Percentiles rank a stretch among this genome's conserved stretches.
Evolutionary conservation across 2,113 vertebrate species (phyloP).

Genomic region (Promerops cafer): DNA sequence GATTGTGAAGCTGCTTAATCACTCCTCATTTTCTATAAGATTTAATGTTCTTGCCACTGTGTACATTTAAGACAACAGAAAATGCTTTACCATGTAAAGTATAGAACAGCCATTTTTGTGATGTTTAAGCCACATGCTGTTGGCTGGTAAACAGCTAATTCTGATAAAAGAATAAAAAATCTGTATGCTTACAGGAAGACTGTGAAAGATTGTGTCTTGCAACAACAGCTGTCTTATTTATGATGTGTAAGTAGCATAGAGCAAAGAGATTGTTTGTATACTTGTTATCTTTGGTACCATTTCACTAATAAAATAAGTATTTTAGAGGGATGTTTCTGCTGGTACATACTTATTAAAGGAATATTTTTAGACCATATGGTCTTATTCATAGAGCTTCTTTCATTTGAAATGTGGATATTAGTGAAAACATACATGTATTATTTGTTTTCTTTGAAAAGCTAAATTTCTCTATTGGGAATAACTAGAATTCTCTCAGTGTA

Average conservation of each 20-base stretch:
- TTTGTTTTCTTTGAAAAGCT: background rate
- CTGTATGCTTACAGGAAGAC: constrained; percentile 54
- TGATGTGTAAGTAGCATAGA: constrained; percentile 76
- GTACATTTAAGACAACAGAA: constrained; percentile 68
- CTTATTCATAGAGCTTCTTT: background rate
- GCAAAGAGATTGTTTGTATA: constrained; percentile 67
- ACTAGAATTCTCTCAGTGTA: background rate
- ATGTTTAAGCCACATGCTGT: constrained; percentile 66
- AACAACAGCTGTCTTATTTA: constrained; percentile 75
- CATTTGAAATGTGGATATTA: background rate
- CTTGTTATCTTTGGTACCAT: constrained; percentile 77
- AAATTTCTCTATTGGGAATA: background rate
- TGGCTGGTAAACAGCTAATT: constrained; percentile 69
- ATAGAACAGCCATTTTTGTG: constrained; percentile 69
- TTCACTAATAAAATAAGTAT: constrained; percentile 77
- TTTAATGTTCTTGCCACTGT: constrained; percentile 66
- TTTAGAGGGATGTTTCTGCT: constrained; percentile 73
- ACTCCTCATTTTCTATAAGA: constrained; percentile 10
- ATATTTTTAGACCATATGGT: constrained; percentile 25
- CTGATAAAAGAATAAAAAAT: constrained; percentile 59
- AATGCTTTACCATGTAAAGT: constrained; percentile 82
- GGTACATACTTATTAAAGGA: constrained; percentile 52
- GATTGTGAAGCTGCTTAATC: constrained; percentile 70
- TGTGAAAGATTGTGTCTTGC: constrained; percentile 66
- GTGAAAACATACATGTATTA: background rate